A percentile compares a stretch with the other conserved stretches of the same genome.
phyloP scores from a whole-genome alignment of 2,113 vertebrate genomes.

The Corythornis madagascariensis region DNA sequence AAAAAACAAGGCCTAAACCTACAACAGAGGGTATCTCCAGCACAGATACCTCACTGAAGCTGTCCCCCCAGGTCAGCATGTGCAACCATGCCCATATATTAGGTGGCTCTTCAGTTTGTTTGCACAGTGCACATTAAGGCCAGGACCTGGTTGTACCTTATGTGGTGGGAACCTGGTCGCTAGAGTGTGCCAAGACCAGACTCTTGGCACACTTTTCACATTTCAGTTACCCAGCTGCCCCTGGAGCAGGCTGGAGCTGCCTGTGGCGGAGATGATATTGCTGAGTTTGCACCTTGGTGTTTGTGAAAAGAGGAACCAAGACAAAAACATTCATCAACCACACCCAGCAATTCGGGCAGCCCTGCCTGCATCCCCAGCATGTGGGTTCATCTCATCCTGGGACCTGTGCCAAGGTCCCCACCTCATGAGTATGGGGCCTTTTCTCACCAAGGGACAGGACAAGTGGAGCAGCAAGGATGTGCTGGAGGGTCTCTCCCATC shows the following conservation, averaged over 20 bases:
- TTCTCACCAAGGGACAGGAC: neutral
- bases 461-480: no score
- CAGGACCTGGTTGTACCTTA: fast-evolving
- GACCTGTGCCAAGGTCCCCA: neutral
- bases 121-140: neutral
- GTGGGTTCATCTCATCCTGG: fast-evolving
- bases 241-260: neutral
- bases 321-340: neutral
- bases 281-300: constrained; percentile 4
- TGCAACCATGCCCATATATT: fast-evolving
- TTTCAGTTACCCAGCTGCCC: neutral
- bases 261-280: neutral
- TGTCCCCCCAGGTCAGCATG: no score
- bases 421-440: fast-evolving
- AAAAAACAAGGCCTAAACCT: neutral
- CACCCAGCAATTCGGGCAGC: neutral
- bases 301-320: constrained; percentile 31
- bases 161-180: fast-evolving
- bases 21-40: neutral
- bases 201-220: fast-evolving
- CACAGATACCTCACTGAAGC: neutral
- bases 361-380: neutral
- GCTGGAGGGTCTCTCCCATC: neutral
- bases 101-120: neutral
- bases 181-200: neutral